Evolutionary conservation across 2,113 vertebrate species (phyloP).

Genomic region (Sinocyclocheilus maitianheensis): DNA sequence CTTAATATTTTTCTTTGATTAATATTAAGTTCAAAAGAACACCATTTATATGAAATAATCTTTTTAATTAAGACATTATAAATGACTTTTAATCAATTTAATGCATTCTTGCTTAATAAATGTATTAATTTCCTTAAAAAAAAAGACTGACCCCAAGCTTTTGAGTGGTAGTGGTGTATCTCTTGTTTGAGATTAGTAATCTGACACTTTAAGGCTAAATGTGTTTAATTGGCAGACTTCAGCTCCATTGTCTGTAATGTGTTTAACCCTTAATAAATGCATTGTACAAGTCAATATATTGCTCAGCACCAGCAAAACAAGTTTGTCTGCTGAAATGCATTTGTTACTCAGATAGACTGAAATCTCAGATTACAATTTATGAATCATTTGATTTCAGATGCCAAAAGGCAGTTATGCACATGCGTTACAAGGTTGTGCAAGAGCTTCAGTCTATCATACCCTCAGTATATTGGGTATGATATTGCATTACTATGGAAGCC

Average conservation of each 20-base stretch:
- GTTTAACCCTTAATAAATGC: slow-evolving; percentile 5
- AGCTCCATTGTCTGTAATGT: background rate
- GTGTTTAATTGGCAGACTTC: background rate
- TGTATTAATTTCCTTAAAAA: background rate
- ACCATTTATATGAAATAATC: no score
- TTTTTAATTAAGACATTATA: no score
- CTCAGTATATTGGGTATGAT: background rate
- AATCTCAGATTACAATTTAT: background rate
- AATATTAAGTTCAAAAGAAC: no score
- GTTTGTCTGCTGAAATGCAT: slow-evolving; percentile 5
- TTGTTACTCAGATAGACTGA: background rate
- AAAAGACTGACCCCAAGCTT: background rate
- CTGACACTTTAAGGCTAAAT: slow-evolving; percentile 20
- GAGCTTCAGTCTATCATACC: background rate
- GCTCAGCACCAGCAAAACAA: slow-evolving; percentile 7
- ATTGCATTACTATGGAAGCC: background rate
- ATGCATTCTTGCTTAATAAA: background rate
- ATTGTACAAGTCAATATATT: slow-evolving; percentile 13
- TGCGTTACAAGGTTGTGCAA: background rate
- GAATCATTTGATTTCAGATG: background rate
- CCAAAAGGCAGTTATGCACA: background rate
- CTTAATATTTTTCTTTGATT: no score
- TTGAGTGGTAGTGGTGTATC: background rate
- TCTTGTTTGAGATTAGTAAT: slow-evolving; percentile 32
- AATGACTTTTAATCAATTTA: background rate